These are phyloP conservation scores for Rhopalosiphum maidis DNA, from an alignment of 1,140 invertebrate genomes.

Conservation along the genomic window DNA sequence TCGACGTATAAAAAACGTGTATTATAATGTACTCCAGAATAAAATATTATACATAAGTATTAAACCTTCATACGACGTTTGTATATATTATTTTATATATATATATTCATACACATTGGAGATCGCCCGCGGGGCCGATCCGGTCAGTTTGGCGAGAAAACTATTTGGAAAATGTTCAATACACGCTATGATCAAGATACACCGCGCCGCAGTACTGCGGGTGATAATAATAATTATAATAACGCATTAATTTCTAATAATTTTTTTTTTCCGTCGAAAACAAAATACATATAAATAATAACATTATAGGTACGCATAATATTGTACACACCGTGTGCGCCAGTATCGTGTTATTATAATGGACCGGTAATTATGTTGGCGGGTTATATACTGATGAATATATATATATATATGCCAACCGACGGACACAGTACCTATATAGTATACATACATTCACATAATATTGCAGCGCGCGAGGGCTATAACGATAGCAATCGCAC, in stretches of 20 bases:
- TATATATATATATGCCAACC: slow-evolving; percentile 4
- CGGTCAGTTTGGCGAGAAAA: slow-evolving; percentile 53
- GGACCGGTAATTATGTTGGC: slow-evolving; percentile 34
- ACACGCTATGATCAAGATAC: slow-evolving; percentile 27
- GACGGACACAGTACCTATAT: not conserved
- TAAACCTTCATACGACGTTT: not conserved
- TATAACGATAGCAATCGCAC: slow-evolving; percentile 31
- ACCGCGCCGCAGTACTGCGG: not conserved
- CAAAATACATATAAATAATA: slow-evolving; percentile 19
- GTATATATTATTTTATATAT: not conserved
- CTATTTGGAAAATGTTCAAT: slow-evolving; percentile 35
- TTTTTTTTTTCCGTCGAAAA: not conserved
- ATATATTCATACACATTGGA: no score
- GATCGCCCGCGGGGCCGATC: not conserved
- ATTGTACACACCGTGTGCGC: not conserved
- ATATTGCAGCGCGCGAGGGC: not conserved
- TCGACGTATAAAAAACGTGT: not conserved
- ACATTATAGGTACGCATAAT: not conserved
- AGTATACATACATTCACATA: not conserved
- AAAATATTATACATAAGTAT: not conserved
- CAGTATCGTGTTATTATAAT: slow-evolving; percentile 43
- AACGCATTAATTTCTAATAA: not conserved
- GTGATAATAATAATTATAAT: not conserved
- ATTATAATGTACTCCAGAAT: not conserved
- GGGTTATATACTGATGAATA: not conserved